phyloP scores from a whole-genome alignment of 2,113 vertebrate genomes.

The Crotophaga sulcirostris region DNA sequence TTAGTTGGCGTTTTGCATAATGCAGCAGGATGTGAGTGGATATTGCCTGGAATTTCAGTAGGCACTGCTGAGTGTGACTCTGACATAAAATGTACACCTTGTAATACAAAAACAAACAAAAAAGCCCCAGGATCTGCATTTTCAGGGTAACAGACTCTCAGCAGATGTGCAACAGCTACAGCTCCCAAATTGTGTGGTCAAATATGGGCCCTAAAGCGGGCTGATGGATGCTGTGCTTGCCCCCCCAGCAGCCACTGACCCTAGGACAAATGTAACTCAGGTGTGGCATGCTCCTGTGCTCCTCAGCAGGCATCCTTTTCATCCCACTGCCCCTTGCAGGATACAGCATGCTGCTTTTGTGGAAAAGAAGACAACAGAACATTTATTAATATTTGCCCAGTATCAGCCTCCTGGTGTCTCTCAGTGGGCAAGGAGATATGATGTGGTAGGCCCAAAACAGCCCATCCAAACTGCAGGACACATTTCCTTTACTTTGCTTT shows the following conservation, averaged over 20 bases:
- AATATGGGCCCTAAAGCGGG: rapidly evolving
- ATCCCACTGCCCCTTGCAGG: neutral
- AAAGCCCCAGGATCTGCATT: neutral
- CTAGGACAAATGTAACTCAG: neutral
- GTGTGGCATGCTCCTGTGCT: neutral
- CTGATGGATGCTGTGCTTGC: rapidly evolving
- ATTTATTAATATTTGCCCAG: neutral
- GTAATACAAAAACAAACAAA: neutral
- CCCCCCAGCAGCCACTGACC: rapidly evolving
- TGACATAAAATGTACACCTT: neutral
- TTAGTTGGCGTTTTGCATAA: neutral
- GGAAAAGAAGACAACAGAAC: neutral
- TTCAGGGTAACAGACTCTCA: neutral
- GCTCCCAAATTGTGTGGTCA: neutral
- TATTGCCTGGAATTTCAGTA: neutral
- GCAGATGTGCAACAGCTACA: neutral
- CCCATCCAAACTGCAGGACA: neutral
- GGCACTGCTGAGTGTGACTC: neutral
- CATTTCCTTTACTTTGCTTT: neutral
- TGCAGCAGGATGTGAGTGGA: rapidly evolving
- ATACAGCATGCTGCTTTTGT: neutral
- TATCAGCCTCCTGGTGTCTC: neutral
- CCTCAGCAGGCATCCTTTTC: neutral
- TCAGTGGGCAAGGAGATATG: rapidly evolving
- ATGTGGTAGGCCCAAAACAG: neutral